Evolutionary conservation across 2,113 vertebrate genomes (phyloP).

Genomic region (Columbina picui): DNA sequence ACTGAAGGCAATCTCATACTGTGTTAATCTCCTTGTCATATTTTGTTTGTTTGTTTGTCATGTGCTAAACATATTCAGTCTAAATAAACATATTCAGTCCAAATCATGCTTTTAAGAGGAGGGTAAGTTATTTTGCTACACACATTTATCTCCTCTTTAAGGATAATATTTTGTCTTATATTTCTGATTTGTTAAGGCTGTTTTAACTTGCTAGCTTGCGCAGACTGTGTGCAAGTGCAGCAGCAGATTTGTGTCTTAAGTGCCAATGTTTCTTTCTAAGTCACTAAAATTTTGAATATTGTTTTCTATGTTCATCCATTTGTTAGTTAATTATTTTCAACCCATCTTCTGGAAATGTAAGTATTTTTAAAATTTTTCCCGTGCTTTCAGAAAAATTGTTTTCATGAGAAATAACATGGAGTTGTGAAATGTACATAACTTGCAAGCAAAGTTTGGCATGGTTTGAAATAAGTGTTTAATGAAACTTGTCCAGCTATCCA

Average conservation of each 20-base stretch:
- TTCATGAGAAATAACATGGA: constrained; percentile 34
- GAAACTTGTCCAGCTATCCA: constrained; percentile 40
- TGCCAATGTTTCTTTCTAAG: background rate
- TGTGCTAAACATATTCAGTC: constrained; percentile 45
- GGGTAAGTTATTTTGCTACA: constrained; percentile 31
- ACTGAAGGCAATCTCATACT: background rate
- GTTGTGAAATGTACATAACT: constrained; percentile 28
- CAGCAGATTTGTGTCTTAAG: constrained; percentile 30
- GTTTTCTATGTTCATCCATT: constrained; percentile 43
- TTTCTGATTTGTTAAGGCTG: constrained; percentile 21
- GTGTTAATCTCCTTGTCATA: constrained; percentile 51
- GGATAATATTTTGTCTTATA: constrained; percentile 17
- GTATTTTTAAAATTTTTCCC: constrained; percentile 17
- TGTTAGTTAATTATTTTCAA: constrained; percentile 22
- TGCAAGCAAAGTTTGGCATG: constrained; percentile 64
- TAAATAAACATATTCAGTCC: constrained; percentile 19
- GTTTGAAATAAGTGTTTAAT: constrained; percentile 45
- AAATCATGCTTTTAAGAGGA: constrained; percentile 31
- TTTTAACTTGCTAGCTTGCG: background rate
- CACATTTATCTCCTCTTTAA: constrained; percentile 16
- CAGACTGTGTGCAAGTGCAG: constrained; percentile 31
- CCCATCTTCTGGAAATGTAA: constrained; percentile 51
- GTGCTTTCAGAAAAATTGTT: constrained; percentile 42
- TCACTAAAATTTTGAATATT: background rate
- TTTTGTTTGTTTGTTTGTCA: constrained; percentile 42